phyloP scores from a whole-genome alignment of 1,140 invertebrate species.

The Spodoptera litura region DNA sequence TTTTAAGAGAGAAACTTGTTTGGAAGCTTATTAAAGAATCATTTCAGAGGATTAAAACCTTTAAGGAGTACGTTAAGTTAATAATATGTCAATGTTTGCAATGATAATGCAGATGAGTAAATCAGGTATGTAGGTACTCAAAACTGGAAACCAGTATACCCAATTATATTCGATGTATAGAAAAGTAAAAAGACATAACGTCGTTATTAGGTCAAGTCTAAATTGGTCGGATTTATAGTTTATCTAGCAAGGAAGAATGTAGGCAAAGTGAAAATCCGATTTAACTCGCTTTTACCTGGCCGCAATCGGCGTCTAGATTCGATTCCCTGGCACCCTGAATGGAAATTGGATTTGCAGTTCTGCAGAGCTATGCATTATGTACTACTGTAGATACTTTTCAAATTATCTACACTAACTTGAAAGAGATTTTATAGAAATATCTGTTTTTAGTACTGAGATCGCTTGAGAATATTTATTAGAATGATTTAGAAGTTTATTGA shows the following conservation, averaged over 20 bases:
- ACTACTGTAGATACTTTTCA: constrained; percentile 65
- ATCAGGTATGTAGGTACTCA: no score
- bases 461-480: neutral
- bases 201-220: constrained; percentile 38
- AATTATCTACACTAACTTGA: constrained; percentile 56
- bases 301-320: constrained; percentile 76
- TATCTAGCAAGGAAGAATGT: constrained; percentile 63
- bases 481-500: constrained; percentile 1
- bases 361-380: constrained; percentile 73
- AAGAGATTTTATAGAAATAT: constrained; percentile 32
- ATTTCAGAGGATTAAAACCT: constrained; percentile 60
- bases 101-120: no score
- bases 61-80: constrained; percentile 46
- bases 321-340: constrained; percentile 70
- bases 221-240: constrained; percentile 61
- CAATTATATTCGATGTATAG: no score
- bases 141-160: no score
- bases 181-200: neutral
- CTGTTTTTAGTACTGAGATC: constrained; percentile 11
- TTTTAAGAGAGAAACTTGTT: constrained; percentile 69
- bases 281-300: constrained; percentile 72
- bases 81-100: constrained; percentile 52
- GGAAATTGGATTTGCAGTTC: constrained; percentile 78
- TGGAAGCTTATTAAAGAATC: constrained; percentile 71
- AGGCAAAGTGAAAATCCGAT: constrained; percentile 74